Percentiles rank a stretch among this genome's conserved stretches.
phyloP scores from a whole-genome alignment of 2,797 vertebrate species.

The Columba guinea region DNA sequence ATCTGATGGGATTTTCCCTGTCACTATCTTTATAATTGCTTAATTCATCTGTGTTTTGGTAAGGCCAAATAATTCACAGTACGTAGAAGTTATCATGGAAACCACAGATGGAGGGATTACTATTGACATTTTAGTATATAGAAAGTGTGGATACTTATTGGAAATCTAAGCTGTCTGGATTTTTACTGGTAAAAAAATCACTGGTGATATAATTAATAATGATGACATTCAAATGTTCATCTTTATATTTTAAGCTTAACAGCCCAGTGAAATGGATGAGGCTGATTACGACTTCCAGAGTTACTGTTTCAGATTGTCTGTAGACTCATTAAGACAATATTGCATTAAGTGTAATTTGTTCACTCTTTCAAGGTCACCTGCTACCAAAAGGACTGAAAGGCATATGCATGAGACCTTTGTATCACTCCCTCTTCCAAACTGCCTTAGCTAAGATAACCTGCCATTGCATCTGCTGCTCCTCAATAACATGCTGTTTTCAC shows the following conservation, averaged over 20 bases:
- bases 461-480: background rate
- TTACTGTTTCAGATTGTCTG: background rate
- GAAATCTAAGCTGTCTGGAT: background rate
- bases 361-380: background rate
- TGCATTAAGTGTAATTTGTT: background rate
- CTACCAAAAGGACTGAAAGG: background rate
- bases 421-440: background rate
- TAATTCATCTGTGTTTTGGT: background rate
- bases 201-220: background rate
- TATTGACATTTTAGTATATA: background rate
- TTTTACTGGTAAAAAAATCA: background rate
- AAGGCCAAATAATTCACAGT: background rate
- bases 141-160: background rate
- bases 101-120: background rate
- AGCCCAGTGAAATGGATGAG: background rate
- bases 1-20: background rate
- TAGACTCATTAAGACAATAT: background rate
- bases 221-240: background rate
- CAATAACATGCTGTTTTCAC: background rate
- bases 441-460: background rate
- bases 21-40: background rate
- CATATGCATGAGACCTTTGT: fast-evolving
- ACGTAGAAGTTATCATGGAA: background rate
- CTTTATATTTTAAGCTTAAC: constrained; percentile 5
- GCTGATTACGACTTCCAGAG: background rate